A percentile compares a stretch with the other conserved stretches of the same genome.
Evolutionary conservation across 1,140 invertebrate species (phyloP).

Genomic region (Brachionus calyciflorus): DNA sequence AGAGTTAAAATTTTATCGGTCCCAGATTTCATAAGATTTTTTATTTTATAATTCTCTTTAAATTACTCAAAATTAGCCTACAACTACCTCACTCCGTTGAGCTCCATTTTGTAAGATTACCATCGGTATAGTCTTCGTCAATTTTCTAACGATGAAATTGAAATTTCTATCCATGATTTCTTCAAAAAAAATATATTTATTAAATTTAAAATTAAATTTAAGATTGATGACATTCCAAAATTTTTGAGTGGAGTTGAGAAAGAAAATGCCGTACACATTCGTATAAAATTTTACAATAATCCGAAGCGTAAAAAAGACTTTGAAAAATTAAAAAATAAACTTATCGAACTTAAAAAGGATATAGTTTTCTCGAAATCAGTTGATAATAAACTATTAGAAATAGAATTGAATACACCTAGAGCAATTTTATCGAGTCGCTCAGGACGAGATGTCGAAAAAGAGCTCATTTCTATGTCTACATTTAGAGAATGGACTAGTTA

Average conservation of each 20-base stretch:
- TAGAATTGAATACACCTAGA: slow-evolving; percentile 29
- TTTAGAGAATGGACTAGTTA: neutral
- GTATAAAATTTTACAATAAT: slow-evolving; percentile 15
- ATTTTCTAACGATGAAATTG: too few species aligned
- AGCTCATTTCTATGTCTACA: neutral
- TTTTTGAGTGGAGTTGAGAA: slow-evolving; percentile 8
- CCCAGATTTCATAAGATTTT: too few species aligned
- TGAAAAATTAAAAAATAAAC: neutral
- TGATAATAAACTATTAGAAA: slow-evolving; percentile 37
- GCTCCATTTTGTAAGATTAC: too few species aligned
- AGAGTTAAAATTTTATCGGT: too few species aligned
- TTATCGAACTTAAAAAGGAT: slow-evolving; percentile 39
- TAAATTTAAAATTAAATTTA: slow-evolving; percentile 10
- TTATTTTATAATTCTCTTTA: too few species aligned
- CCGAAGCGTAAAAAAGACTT: slow-evolving; percentile 19
- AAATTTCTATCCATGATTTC: too few species aligned
- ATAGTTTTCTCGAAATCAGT: slow-evolving; percentile 41
- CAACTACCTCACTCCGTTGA: too few species aligned
- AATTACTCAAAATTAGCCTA: too few species aligned
- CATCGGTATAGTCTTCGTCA: too few species aligned
- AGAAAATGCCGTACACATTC: slow-evolving; percentile 36
- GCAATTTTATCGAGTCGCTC: neutral
- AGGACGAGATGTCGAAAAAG: neutral
- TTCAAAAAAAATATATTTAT: too few species aligned
- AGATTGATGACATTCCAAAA: slow-evolving; percentile 35